Evolutionary conservation across 2,888 invertebrate genomes (phyloP), one percentile per base, ranked within the genome.

Genomic region (Aspidapion aeneum): DNA sequence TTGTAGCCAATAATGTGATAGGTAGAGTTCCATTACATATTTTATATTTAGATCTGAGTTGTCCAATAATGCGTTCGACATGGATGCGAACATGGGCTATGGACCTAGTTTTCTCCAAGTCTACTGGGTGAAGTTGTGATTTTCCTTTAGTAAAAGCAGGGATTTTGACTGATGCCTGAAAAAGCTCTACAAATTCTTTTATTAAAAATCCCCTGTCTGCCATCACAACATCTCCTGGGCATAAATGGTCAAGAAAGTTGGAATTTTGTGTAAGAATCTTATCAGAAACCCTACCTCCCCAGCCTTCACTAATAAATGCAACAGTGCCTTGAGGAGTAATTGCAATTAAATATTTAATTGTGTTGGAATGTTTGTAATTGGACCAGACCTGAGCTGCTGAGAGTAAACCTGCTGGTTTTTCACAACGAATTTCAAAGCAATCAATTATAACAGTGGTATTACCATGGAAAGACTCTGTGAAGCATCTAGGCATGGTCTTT

Each of bases 141-240:
- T 69, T 66, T 17, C 66, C 70, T 58, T 64, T 69, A 1, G 68
- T 69, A 62, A 70, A 70, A 2, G 68, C 68, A 18, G 68, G 68
- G 7, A 67, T 66, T 49, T 56, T 21, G 18, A 68, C 61, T 54
- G 64, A 55, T 2, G 64, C 71, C 9, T 62, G 21, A 20, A 65
- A 61, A 21, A 69, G 22, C 49, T 54, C 57, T 48, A 69, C 55
- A 56, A 54, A 57, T 17, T 71, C 69, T 20, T 60, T 57, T n/a
- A 69, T 67, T 51, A 66, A n/a, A n/a, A n/a, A n/a, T n/a, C n/a
- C n/a, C n/a, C n/a, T n/a, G n/a, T n/a, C n/a, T n/a, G n/a, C n/a
- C n/a, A n/a, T n/a, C n/a, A n/a, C n/a, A n/a, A n/a, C n/a, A n/a
- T n/a, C n/a, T n/a, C n/a, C n/a, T n/a, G n/a, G n/a, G n/a, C n/a